Conservation (phyloP, 1,140 invertebrate species). For the Pseudobourletiella spinata region DNA sequence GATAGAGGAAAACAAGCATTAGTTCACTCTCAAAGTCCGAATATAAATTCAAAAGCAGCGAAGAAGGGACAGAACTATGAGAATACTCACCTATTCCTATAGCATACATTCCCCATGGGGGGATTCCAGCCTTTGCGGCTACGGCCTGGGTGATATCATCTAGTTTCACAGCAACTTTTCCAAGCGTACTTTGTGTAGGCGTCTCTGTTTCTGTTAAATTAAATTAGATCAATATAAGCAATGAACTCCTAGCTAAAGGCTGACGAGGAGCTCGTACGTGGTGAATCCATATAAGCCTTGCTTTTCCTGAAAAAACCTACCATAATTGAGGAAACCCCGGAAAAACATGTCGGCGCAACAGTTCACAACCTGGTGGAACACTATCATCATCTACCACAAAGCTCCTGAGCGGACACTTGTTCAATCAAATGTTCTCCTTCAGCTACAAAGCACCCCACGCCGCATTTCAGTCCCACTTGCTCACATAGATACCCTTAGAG, state of each 20-base stretch:
- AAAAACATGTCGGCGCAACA: no score
- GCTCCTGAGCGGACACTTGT: no score
- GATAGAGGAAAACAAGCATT: neutral
- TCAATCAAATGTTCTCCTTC: no score
- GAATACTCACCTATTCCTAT: constrained; percentile 54
- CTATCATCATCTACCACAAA: no score
- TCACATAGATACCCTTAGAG: no score
- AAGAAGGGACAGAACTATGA: neutral
- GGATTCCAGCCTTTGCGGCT: constrained; percentile 55
- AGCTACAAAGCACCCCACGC: no score
- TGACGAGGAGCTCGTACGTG: neutral
- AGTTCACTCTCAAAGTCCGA: neutral
- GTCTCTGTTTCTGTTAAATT: no score
- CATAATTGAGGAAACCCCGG: no score
- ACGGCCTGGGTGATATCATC: constrained; percentile 46
- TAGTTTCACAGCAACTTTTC: constrained; percentile 40
- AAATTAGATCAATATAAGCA: neutral
- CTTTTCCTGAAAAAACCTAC: no score
- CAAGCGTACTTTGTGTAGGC: constrained; percentile 31
- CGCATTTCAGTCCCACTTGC: no score
- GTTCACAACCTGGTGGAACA: no score
- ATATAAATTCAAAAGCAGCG: neutral
- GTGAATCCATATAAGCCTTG: no score
- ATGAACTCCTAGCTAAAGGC: neutral
- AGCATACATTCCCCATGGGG: constrained; percentile 60